These are phyloP conservation scores for Sus cebifrons DNA, from an alignment of 2,797 vertebrate species.

Conservation along the genomic window DNA sequence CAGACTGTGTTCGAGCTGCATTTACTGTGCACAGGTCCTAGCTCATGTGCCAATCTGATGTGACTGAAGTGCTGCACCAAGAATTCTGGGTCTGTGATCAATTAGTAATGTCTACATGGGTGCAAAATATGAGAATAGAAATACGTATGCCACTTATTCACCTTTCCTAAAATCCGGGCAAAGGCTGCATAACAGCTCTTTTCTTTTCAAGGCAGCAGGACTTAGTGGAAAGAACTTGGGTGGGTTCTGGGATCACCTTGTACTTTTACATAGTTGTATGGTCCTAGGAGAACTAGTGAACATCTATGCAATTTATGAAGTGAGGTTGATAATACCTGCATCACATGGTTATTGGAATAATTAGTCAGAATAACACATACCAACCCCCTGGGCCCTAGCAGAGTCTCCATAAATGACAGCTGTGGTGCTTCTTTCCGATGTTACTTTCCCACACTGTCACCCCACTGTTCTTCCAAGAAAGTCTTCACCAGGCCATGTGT, in stretches of 20 bases:
- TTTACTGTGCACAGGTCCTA: not conserved
- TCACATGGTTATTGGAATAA: not conserved
- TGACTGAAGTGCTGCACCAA: not conserved
- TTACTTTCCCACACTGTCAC: not conserved
- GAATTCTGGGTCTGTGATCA: not conserved
- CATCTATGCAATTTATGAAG: not conserved
- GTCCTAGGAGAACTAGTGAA: not conserved
- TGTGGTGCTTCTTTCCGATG: not conserved
- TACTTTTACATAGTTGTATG: not conserved
- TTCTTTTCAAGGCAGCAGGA: not conserved
- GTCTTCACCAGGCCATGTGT: not conserved
- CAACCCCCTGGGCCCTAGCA: not conserved
- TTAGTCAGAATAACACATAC: not conserved
- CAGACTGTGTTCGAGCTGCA: not conserved
- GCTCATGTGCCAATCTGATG: fast-evolving
- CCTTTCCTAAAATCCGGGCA: slow-evolving; percentile 15
- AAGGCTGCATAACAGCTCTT: not conserved
- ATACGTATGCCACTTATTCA: not conserved
- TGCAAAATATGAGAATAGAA: not conserved
- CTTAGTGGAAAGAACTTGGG: slow-evolving; percentile 1
- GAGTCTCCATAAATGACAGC: not conserved
- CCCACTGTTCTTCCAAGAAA: not conserved
- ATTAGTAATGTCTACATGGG: not conserved
- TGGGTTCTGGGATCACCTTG: not conserved
- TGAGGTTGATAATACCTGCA: not conserved